phyloP scores from a whole-genome alignment of 2,113 vertebrate genomes.

The Cisticola juncidis region DNA sequence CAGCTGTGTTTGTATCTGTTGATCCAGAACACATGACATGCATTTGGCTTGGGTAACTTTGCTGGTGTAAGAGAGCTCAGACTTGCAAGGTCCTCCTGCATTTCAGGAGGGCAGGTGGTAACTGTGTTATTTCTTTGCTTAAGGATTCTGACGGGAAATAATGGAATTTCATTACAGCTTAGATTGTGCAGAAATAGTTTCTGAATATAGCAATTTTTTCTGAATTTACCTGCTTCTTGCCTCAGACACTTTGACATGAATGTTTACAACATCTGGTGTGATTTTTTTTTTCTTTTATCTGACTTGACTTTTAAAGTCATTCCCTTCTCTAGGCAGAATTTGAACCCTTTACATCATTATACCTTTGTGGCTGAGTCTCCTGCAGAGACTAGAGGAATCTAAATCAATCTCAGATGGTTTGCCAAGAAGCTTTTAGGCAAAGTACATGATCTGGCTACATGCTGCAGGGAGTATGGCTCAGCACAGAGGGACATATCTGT shows the following conservation, averaged over 20 bases:
- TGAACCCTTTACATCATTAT: not conserved
- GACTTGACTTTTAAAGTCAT: not conserved
- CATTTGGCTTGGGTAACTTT: not conserved
- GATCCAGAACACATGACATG: not conserved
- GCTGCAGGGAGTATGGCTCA: not conserved
- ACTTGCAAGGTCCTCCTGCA: not conserved
- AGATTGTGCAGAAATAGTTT: not conserved
- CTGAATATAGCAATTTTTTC: not conserved
- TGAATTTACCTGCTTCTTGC: not conserved
- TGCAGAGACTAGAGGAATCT: not conserved
- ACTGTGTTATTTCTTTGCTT: not conserved
- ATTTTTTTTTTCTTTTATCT: not conserved
- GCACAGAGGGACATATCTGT: accelerated
- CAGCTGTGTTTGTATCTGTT: not conserved
- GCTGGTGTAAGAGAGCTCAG: not conserved
- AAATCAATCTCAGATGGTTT: not conserved
- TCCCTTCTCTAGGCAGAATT: not conserved
- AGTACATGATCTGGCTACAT: not conserved
- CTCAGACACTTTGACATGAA: not conserved
- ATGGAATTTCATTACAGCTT: not conserved
- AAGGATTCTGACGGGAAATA: not conserved
- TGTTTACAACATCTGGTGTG: not conserved
- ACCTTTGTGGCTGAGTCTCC: not conserved
- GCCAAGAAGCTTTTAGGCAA: not conserved
- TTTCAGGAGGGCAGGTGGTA: not conserved